Conservation (phyloP, 2,113 vertebrate species). For the Cephalopholis sonnerati region DNA sequence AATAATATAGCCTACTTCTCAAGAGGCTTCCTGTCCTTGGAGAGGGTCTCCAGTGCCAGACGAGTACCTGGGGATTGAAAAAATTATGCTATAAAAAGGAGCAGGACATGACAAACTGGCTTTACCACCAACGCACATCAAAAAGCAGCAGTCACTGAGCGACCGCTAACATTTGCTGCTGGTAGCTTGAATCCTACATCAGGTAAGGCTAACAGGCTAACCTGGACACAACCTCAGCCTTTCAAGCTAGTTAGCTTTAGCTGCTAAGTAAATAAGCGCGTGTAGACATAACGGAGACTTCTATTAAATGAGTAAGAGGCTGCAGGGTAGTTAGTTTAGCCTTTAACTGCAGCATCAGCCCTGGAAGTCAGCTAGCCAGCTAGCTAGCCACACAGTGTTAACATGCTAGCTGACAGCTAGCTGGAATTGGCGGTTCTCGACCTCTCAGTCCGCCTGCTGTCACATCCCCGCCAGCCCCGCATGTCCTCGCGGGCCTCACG, state of each 20-base stretch:
- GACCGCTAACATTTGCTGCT: not conserved
- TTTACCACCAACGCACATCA: not conserved
- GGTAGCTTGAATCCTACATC: not conserved
- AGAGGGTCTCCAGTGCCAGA: not conserved
- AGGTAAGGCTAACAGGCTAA: constrained; percentile 50
- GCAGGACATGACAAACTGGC: not conserved
- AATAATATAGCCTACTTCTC: not conserved
- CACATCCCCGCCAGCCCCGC: constrained; percentile 1
- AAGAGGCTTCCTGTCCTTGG: constrained; percentile 21
- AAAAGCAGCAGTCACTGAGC: not conserved
- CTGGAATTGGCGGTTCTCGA: constrained; percentile 72
- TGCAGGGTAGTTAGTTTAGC: not conserved
- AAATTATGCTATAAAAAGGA: not conserved
- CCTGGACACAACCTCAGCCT: not conserved
- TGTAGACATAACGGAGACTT: not conserved
- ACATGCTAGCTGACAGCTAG: constrained; percentile 69
- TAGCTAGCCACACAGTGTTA: constrained; percentile 26
- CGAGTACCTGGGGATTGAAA: not conserved
- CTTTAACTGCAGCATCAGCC: not conserved
- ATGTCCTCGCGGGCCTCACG: not conserved
- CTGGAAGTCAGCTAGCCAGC: constrained; percentile 17
- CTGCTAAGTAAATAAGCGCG: not conserved
- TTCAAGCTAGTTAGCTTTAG: not conserved
- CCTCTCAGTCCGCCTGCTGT: constrained; percentile 26
- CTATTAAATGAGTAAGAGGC: not conserved